Conservation (phyloP, 2,797 vertebrate species). For the Centropyge bicolor region DNA sequence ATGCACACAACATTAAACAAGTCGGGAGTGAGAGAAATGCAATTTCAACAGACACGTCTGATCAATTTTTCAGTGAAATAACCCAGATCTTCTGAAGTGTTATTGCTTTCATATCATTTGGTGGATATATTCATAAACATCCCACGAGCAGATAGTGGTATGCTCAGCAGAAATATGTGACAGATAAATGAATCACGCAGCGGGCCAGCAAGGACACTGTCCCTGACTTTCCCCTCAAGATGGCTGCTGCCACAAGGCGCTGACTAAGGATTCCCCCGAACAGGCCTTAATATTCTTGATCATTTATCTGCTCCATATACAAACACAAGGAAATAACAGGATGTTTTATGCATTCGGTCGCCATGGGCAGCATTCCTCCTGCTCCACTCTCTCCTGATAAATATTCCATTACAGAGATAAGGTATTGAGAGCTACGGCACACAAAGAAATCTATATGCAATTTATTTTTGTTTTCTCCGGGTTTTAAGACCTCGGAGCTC, state of each 20-base stretch:
- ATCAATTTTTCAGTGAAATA: constrained; percentile 72
- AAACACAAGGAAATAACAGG: constrained; percentile 66
- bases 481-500: constrained; percentile 29
- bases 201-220: constrained; percentile 49
- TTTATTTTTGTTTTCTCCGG: constrained; percentile 63
- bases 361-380: constrained; percentile 60
- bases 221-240: constrained; percentile 51
- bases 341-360: constrained; percentile 71
- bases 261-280: constrained; percentile 66
- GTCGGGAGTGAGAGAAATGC: constrained; percentile 59
- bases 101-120: constrained; percentile 78
- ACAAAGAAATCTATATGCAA: constrained; percentile 69
- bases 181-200: constrained; percentile 70
- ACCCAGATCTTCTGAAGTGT: constrained; percentile 68
- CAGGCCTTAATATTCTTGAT: constrained; percentile 56
- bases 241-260: constrained; percentile 51
- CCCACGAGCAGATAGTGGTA: constrained; percentile 57
- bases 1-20: constrained; percentile 66
- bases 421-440: constrained; percentile 55
- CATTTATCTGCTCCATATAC: constrained; percentile 66
- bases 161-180: constrained; percentile 72
- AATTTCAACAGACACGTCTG: constrained; percentile 65
- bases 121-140: constrained; percentile 74
- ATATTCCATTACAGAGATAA: constrained; percentile 83
- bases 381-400: constrained; percentile 69